These are phyloP conservation scores for Leptobrachium ailaonicum DNA, from an alignment of 2,113 vertebrate species.

Conservation along the genomic window DNA sequence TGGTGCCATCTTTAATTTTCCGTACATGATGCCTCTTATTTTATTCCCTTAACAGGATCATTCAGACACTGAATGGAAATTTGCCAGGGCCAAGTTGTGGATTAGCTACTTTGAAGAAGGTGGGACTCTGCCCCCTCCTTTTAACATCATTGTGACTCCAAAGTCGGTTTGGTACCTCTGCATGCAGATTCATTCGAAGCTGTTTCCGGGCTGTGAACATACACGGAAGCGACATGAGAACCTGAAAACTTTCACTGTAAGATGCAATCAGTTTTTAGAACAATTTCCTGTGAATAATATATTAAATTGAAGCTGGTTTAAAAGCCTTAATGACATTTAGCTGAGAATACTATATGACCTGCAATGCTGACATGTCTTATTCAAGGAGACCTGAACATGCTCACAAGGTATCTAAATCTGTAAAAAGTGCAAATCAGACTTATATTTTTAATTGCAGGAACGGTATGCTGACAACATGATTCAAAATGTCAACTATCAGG, in stretches of 20 bases:
- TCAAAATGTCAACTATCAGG: slow-evolving; percentile 96
- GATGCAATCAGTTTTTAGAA: slow-evolving; percentile 14
- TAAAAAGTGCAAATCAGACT: slow-evolving; percentile 36
- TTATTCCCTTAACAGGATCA: slow-evolving; percentile 75
- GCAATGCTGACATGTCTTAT: background rate
- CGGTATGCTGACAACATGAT: slow-evolving; percentile 90
- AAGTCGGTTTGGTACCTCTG: slow-evolving; percentile 92
- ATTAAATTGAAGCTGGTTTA: fast-evolving
- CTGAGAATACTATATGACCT: background rate
- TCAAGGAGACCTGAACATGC: slow-evolving; percentile 11
- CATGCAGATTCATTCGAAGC: slow-evolving; percentile 85
- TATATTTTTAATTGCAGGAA: slow-evolving; percentile 75
- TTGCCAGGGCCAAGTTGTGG: slow-evolving; percentile 95
- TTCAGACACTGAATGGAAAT: slow-evolving; percentile 97
- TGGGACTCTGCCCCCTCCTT: slow-evolving; percentile 91
- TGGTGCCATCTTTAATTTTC: too few relatives aligned
- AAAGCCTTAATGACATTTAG: background rate
- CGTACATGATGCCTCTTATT: too few relatives aligned
- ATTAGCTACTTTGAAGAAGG: slow-evolving; percentile 98
- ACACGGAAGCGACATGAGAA: slow-evolving; percentile 83
- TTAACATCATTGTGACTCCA: slow-evolving; percentile 92
- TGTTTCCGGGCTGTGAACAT: slow-evolving; percentile 76
- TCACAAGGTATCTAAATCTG: background rate
- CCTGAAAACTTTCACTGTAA: slow-evolving; percentile 88
- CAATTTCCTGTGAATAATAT: background rate